Percentiles rank a stretch among this genome's conserved stretches.
Evolutionary conservation across 2,888 invertebrate genomes (phyloP).

Genomic region (Podotricha telesiphe): DNA sequence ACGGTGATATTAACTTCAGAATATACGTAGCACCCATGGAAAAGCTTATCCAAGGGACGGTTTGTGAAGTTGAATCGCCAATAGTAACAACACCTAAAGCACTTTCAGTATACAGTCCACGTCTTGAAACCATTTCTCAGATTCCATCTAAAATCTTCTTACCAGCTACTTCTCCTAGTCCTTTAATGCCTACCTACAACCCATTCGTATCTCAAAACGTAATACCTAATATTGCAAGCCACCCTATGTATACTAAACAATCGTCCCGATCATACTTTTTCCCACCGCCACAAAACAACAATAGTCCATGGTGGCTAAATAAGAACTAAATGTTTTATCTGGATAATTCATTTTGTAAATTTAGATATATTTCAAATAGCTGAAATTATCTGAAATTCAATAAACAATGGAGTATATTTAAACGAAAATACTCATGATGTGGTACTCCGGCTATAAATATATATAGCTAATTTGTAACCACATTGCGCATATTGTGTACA

Average conservation of each 20-base stretch:
- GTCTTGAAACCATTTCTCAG: slow-evolving; percentile 33
- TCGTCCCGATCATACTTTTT: slow-evolving; percentile 31
- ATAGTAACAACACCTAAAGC: slow-evolving; percentile 40
- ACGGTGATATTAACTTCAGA: slow-evolving; percentile 90
- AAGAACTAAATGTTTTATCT: slow-evolving; percentile 51
- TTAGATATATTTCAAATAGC: slow-evolving; percentile 19
- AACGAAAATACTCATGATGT: slow-evolving; percentile 14
- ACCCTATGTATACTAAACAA: slow-evolving; percentile 53
- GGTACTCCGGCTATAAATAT: slow-evolving; percentile 46
- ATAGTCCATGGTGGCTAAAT: slow-evolving; percentile 58
- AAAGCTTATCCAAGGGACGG: slow-evolving; percentile 86
- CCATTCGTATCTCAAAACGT: slow-evolving; percentile 44
- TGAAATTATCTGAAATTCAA: slow-evolving; percentile 25
- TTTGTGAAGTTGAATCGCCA: slow-evolving; percentile 83
- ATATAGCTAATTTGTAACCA: slow-evolving; percentile 45
- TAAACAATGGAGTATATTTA: neutral
- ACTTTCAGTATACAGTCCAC: slow-evolving; percentile 27
- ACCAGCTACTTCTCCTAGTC: slow-evolving; percentile 24
- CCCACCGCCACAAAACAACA: slow-evolving; percentile 39
- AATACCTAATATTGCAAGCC: slow-evolving; percentile 52
- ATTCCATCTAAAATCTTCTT: slow-evolving; percentile 35
- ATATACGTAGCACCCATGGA: slow-evolving; percentile 88
- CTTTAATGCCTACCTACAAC: slow-evolving; percentile 37
- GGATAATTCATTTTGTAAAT: slow-evolving; percentile 52
- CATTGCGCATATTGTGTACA: slow-evolving; percentile 16